Percentiles rank a stretch among this genome's conserved stretches.
These are phyloP conservation scores for Melanaphis sacchari DNA, from an alignment of 1,140 invertebrate species.

Conservation along the genomic window DNA sequence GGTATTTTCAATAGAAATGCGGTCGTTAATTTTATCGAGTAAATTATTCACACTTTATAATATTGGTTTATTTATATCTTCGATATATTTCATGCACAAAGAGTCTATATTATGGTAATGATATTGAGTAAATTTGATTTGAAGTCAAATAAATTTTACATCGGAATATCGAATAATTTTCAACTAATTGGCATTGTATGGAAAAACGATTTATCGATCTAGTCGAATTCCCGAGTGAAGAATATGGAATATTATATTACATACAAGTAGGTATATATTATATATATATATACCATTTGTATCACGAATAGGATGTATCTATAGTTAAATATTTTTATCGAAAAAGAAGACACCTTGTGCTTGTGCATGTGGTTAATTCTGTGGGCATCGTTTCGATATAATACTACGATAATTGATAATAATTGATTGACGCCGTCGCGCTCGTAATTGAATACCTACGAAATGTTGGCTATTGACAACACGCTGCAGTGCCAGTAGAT, in stretches of 20 bases:
- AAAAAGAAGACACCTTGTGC: background rate
- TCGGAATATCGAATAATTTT: conserved; percentile 32
- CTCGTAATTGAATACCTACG: background rate
- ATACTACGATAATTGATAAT: conserved; percentile 18
- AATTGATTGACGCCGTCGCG: conserved; percentile 22
- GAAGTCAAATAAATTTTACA: background rate
- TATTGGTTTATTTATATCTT: background rate
- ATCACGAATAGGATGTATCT: background rate
- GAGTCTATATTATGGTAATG: background rate
- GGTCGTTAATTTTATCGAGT: background rate
- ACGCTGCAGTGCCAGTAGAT: background rate
- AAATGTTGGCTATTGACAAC: background rate
- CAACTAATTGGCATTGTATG: background rate
- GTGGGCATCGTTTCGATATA: background rate
- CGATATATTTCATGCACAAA: background rate
- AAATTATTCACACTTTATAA: conserved; percentile 7
- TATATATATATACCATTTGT: background rate
- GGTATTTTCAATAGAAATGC: background rate
- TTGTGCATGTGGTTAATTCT: background rate
- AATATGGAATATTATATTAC: conserved; percentile 15
- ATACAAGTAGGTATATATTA: background rate
- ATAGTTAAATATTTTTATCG: background rate
- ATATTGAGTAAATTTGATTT: conserved; percentile 7
- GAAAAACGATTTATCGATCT: conserved; percentile 28
- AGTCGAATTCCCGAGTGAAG: background rate